Evolutionary conservation across 2,888 invertebrate species (phyloP), one percentile per base, ranked within the genome.

Genomic region (Pristionchus fissidentatus): DNA sequence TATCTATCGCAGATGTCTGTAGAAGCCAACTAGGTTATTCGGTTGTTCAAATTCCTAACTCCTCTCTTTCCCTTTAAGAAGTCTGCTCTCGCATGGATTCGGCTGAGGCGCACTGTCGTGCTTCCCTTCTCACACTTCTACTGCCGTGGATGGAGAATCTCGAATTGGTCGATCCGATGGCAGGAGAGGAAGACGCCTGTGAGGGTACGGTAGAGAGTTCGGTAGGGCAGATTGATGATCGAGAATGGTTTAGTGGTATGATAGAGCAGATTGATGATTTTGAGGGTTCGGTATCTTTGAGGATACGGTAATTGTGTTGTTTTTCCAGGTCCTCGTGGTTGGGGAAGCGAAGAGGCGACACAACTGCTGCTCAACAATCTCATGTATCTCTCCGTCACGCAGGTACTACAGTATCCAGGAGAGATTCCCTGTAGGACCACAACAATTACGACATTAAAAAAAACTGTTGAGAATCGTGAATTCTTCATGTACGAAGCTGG

Each of bases 311-410:
- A 29, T 4, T 22, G 22, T n/a, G 43, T 43, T 43, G 13, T 43
- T 73, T 41, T 49, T 78, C 5, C 62, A 84, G 84, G 88, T 81
- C 91, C 92, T 81, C 92, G 93, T 0, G 98, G 98, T 0, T 97
- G 98, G 95, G 99, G 99, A 66, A 97, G 97, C 0, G 96, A 96
- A 0, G 98, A 98, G 93, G 98, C 98, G n/a, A 99, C 98, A 0
- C 98, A 99, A 94, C 97, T 99, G 97, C 97, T 99, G 78, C 95
- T 99, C 86, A 99, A 99, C 93, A 99, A 99, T 94, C 95, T 99
- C 32, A 97, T 99, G 93, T 98, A 98, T 93, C 96, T 98, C 90
- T 99, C 98, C 8, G 73, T 83, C 38, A 83, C 83, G 3, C 83
- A 83, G 83, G 96, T 97, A 49, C 13, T 0, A 29, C 2, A 19